Base-by-base conservation (phyloP, 1,140 invertebrate genomes). In the Bilobella aurantiaca region DNA sequence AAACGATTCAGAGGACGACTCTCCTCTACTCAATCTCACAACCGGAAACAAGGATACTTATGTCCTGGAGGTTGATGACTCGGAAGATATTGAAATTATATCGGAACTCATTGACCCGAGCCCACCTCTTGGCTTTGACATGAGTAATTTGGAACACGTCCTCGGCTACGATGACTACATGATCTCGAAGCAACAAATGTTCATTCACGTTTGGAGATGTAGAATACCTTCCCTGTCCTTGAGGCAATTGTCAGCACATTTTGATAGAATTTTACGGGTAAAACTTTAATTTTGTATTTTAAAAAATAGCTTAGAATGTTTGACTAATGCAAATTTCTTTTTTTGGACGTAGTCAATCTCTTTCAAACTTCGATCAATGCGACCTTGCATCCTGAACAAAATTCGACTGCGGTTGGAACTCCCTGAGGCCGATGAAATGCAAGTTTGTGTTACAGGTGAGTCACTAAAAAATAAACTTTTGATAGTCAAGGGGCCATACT, bases 341-440 rank as follows among this genome's bases (percentile, higher is more conserved):
- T 53, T 37, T 29, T 70, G 62, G 32, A 78, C 84, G 58, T 79
- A 91, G 82, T 86, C 85, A 62, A 83, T 94, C 28, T 93, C 86
- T 76, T 93, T 93, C 71, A 93, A 93, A 78, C 77, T 93, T 32
- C 82, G 91, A 47, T 81, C 86, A 49, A 85, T 91, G 83, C 84
- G 86, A 30, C 91, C 91, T 0, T 93, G 90, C 77, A 86, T 87
- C 62, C 77, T 94, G 14, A 86, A 85, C 69, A 85, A 89, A 76
- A 74, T 94, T 25, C 83, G 84, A 68, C 91, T 93, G 75, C 81
- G 84, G 74, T 81, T 93, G 3, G 87, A 89, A 71, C 77, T 92
- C 65, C 88, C 90, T 0, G 90, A 93, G 75, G 84, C 86, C 59
- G 92, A 96, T 76, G 91, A 96, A 79, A 86, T 96, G 67, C 93